Base-by-base conservation (phyloP, 2,113 vertebrate genomes). In the Ammospiza caudacuta region DNA sequence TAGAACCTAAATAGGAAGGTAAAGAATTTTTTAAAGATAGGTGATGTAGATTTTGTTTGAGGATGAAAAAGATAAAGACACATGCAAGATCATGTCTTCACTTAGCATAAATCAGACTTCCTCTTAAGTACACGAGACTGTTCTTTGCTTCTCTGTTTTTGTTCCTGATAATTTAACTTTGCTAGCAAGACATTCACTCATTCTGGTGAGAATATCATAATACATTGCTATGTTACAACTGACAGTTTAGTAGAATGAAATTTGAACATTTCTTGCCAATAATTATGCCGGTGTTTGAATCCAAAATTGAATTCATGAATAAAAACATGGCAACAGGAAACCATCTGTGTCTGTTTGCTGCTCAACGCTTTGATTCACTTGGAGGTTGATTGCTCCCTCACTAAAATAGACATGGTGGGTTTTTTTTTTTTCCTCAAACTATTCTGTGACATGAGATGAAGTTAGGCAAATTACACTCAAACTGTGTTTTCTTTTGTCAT, bases 341-440 rank as follows among this genome's bases (percentile, higher is more conserved):
- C 66, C 66, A 57, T 67, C 87, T 94, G 90, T 70, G 35, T 91
- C 81, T 89, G 57, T 64, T 82, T 33, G 11, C 58, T 87, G n/a
- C 78, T 94, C 78, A 80, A 20, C 1, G 4, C 85, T 92, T 83
- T 17, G 49, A 82, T 90, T 92, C 54, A 64, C 46, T 95, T 64
- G 46, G 44, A 73, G 49, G 58, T 80, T 94, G 90, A 91, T 79
- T 95, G 66, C 75, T 74, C 24, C 67, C 41, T 85, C 67, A 52
- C 46, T 79, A 62, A 93, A 94, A 85, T 10, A 91, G n/a, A 12
- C 16, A 20, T 2, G 0, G 1, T 2, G 0, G 2, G 0, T 3
- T 1, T 55, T 47, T 47, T 83, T 49, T 43, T 37, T 2, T 39
- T 39, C 10, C 41, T 75, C 22, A 15, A 28, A 58, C 22, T 89